phyloP scores from a whole-genome alignment of 2,888 invertebrate species.

The Melinopterus prodromus region DNA sequence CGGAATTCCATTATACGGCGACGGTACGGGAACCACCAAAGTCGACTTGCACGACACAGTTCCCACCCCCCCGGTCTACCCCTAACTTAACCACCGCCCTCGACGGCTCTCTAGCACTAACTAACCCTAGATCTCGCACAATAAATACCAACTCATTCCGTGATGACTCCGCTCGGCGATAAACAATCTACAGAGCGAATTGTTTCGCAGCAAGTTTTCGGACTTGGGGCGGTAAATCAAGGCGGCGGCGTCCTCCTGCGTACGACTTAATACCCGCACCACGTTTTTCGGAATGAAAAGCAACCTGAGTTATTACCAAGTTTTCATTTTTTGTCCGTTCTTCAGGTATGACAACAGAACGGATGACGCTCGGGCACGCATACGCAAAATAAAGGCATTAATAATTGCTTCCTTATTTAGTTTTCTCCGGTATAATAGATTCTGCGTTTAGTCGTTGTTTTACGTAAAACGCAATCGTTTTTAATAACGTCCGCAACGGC shows the following conservation, averaged over 20 bases:
- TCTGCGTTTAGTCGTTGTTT: background rate
- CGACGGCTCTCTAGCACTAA: slow-evolving; percentile 15
- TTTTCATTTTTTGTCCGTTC: slow-evolving; percentile 12
- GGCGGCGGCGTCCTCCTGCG: slow-evolving; percentile 8
- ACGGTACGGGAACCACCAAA: slow-evolving; percentile 15
- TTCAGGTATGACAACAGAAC: slow-evolving; percentile 9
- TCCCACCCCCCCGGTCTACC: background rate
- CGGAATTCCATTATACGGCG: slow-evolving; percentile 22
- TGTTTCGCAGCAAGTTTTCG: slow-evolving; percentile 13
- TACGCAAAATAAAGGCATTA: slow-evolving; percentile 8
- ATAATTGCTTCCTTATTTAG: slow-evolving; percentile 4
- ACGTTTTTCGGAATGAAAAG: slow-evolving; percentile 11
- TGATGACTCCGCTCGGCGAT: slow-evolving; percentile 20
- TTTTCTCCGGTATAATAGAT: background rate
- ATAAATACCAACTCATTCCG: slow-evolving; percentile 16
- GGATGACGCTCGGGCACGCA: slow-evolving; percentile 13
- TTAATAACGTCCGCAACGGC: background rate
- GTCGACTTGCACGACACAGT: background rate
- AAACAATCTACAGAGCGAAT: slow-evolving; percentile 10
- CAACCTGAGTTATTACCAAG: slow-evolving; percentile 17
- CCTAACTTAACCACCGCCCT: slow-evolving; percentile 7
- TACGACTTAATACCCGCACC: slow-evolving; percentile 5
- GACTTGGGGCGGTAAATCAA: slow-evolving; percentile 21
- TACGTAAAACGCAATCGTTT: background rate
- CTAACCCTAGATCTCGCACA: slow-evolving; percentile 19